Evolutionary conservation across 2,888 invertebrate species (phyloP).

Genomic region (Zaprionus obscuricornis): DNA sequence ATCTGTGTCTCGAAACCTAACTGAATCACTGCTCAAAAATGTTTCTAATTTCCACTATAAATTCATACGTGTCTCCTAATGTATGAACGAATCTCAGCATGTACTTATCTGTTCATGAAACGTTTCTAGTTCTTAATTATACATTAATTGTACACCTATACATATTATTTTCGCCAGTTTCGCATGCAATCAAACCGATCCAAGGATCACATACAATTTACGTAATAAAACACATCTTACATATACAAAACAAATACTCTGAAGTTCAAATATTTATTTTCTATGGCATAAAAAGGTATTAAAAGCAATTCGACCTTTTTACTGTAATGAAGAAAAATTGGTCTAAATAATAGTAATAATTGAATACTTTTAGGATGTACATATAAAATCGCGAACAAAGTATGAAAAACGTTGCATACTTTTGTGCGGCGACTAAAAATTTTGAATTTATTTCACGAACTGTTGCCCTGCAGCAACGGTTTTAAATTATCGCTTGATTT

Average conservation of each 20-base stretch:
- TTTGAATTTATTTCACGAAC: too few species aligned
- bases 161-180: slow-evolving; percentile 29
- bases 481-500: too few species aligned
- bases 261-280: too few species aligned
- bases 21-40: slow-evolving; percentile 64
- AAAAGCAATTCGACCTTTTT: too few species aligned
- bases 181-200: slow-evolving; percentile 28
- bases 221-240: slow-evolving; percentile 26
- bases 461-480: too few species aligned
- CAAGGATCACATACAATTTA: slow-evolving; percentile 23
- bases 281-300: too few species aligned
- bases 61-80: slow-evolving; percentile 40
- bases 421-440: too few species aligned
- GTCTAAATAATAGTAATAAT: too few species aligned
- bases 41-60: slow-evolving; percentile 51
- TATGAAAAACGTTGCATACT: too few species aligned
- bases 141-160: neutral
- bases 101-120: slow-evolving; percentile 63
- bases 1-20: slow-evolving; percentile 31
- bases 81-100: slow-evolving; percentile 71
- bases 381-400: too few species aligned
- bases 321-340: too few species aligned
- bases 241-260: neutral
- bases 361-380: too few species aligned
- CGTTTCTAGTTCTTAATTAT: slow-evolving; percentile 48